Conservation (phyloP, 2,797 vertebrate genomes). For the Myotis pilosus region DNA sequence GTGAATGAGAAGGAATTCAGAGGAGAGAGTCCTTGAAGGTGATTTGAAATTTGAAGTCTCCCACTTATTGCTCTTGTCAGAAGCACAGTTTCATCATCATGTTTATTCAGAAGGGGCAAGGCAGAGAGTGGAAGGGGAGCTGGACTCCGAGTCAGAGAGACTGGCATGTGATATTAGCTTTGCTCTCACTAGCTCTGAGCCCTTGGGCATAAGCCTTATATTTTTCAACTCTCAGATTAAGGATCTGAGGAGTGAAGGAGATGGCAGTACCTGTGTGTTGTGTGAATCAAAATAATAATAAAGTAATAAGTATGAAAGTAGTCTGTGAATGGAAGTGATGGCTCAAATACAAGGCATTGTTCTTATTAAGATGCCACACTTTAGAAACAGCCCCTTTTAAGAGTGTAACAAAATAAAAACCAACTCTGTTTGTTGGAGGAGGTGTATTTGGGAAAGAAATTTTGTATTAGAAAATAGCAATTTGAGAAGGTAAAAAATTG, state of each 20-base stretch:
- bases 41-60: not conserved
- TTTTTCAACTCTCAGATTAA: slow-evolving; percentile 6
- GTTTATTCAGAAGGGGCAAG: not conserved
- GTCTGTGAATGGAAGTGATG: not conserved
- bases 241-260: slow-evolving; percentile 8
- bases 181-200: not conserved
- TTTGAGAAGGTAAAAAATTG: not conserved
- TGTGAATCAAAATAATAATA: slow-evolving; percentile 35
- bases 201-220: not conserved
- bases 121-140: not conserved
- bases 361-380: not conserved
- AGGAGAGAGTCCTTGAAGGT: not conserved
- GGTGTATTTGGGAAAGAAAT: not conserved
- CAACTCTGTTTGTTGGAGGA: not conserved
- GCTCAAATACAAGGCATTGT: not conserved
- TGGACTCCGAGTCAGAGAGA: not conserved
- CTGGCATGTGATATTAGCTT: not conserved
- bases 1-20: not conserved
- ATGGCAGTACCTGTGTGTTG: not conserved
- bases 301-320: slow-evolving; percentile 33
- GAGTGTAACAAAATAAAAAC: not conserved
- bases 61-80: not conserved
- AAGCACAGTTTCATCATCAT: not conserved
- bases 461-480: not conserved
- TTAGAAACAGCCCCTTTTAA: not conserved